Conservation (phyloP, 2,797 vertebrate species). For the Pipistrellus kuhlii region DNA sequence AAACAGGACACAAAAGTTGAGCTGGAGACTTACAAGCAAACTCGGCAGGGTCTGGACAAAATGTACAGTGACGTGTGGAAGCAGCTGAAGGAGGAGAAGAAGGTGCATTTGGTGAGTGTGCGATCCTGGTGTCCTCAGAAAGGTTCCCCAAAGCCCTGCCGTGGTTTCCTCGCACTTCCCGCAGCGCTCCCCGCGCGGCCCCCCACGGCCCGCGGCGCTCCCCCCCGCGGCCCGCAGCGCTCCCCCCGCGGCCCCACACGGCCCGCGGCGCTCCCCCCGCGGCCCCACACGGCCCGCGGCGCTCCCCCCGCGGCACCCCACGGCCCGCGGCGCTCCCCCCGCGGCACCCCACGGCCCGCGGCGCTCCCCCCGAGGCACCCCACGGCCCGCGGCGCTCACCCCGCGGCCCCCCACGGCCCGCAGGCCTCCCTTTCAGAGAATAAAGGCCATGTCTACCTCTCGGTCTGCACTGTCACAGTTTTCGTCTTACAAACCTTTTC, state of each 20-base stretch:
- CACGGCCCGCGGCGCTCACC: too few species aligned
- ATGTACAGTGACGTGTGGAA: slow-evolving; percentile 99
- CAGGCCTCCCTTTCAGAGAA: not conserved
- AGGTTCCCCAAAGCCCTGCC: not conserved
- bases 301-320: not conserved
- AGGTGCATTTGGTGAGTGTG: slow-evolving; percentile 92
- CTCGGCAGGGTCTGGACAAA: slow-evolving; percentile 96
- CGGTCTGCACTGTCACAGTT: not conserved
- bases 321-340: not conserved
- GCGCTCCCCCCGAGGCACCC: too few species aligned
- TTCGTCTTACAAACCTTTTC: not conserved
- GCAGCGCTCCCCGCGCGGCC: not conserved
- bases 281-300: too few species aligned
- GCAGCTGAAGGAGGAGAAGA: slow-evolving; percentile 96
- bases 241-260: too few species aligned
- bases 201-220: too few species aligned
- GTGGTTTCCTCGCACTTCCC: not conserved
- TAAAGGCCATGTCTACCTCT: not conserved
- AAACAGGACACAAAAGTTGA: slow-evolving; percentile 97
- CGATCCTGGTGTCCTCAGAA: not conserved
- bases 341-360: not conserved
- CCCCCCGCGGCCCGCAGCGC: too few species aligned
- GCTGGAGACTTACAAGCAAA: slow-evolving; percentile 97
- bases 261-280: too few species aligned
- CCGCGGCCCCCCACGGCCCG: not conserved